These are phyloP conservation scores for Brachionus manjavacas DNA, from an alignment of 1,140 invertebrate species.

Conservation along the genomic window DNA sequence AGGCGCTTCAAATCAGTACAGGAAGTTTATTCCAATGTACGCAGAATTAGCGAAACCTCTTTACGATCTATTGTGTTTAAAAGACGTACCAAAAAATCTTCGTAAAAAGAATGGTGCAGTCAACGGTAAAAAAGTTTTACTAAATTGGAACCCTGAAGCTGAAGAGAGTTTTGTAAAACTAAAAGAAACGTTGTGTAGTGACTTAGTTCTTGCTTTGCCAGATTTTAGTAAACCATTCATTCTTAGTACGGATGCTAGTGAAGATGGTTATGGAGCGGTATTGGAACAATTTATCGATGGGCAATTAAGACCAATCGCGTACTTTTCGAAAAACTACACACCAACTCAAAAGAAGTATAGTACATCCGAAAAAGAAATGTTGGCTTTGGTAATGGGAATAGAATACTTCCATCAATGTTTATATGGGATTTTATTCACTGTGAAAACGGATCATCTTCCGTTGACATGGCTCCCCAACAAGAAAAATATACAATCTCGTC, in stretches of 20 bases:
- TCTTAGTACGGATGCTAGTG: neutral
- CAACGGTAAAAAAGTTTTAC: neutral
- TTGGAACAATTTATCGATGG: neutral
- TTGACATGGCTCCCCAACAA: slow-evolving; percentile 51
- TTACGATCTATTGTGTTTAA: too few relatives aligned
- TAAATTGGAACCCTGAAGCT: neutral
- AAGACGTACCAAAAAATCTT: neutral
- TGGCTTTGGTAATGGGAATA: slow-evolving; percentile 55
- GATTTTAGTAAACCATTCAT: neutral
- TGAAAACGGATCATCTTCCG: slow-evolving; percentile 60
- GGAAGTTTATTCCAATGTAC: slow-evolving; percentile 46
- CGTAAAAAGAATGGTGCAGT: neutral
- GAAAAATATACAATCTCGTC: slow-evolving; percentile 37
- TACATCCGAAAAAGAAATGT: slow-evolving; percentile 51
- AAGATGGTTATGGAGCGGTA: neutral
- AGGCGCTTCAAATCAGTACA: slow-evolving; percentile 48
- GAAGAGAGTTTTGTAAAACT: neutral
- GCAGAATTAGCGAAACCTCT: slow-evolving; percentile 46
- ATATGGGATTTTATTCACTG: slow-evolving; percentile 54
- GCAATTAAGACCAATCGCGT: neutral
- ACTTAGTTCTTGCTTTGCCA: neutral
- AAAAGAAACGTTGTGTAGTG: neutral
- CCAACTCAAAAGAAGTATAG: slow-evolving; percentile 45
- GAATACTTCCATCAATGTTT: slow-evolving; percentile 55
- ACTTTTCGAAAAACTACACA: neutral